Evolutionary conservation across 2,797 vertebrate species (phyloP).

Genomic region (Typhlichthys eigenmanni): DNA sequence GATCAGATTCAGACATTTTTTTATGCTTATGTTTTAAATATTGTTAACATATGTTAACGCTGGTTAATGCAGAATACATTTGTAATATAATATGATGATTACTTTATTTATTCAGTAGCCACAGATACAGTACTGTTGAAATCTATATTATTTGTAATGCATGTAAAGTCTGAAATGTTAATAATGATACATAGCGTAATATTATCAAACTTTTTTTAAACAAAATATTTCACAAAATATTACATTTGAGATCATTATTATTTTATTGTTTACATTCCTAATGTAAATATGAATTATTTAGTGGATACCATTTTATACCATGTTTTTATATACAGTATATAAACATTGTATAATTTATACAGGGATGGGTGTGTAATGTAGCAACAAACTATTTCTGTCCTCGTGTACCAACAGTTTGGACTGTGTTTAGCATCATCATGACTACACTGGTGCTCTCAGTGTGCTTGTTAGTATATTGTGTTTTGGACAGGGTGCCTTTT

Average conservation of each 20-base stretch:
- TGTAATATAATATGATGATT: no score
- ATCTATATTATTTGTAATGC: no score
- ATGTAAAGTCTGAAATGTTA: no score
- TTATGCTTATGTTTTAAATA: not conserved
- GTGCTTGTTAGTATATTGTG: conserved; percentile 57
- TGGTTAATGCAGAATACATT: not conserved
- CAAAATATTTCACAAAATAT: no score
- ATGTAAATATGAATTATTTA: no score
- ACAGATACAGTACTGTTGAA: no score
- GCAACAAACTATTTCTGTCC: conserved; percentile 9
- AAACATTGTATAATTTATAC: no score
- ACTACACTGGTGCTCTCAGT: conserved; percentile 33
- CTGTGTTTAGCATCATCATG: conserved; percentile 34
- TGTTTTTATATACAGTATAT: no score
- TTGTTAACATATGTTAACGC: not conserved
- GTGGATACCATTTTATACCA: no score
- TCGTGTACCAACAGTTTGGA: conserved; percentile 27
- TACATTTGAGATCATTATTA: not conserved
- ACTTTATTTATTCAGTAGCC: conserved; percentile 2
- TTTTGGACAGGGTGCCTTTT: conserved; percentile 54
- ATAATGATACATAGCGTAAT: no score
- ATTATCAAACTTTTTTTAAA: no score
- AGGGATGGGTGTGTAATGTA: no score
- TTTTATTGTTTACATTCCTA: not conserved
- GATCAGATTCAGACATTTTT: not conserved